Percentiles rank a stretch among this genome's conserved stretches.
These are phyloP conservation scores for Sceliomorpha sp. DNA, from an alignment of 2,888 invertebrate genomes.

Conservation along the genomic window DNA sequence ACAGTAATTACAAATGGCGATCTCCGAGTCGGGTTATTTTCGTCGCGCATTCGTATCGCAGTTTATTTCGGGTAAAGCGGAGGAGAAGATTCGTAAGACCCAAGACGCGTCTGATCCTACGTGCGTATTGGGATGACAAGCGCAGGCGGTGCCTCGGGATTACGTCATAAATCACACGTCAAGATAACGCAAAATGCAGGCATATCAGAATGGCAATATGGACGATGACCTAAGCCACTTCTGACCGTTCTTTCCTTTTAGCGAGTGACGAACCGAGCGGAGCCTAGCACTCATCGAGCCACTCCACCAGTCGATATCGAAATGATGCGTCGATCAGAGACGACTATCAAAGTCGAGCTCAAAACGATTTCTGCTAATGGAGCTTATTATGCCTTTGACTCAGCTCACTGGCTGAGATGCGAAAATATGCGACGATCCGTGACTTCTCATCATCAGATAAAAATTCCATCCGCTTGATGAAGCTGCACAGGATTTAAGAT, in stretches of 20 bases:
- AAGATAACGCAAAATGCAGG: slow-evolving; percentile 59
- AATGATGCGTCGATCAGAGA: slow-evolving; percentile 39
- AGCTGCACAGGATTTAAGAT: slow-evolving; percentile 7
- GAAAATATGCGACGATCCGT: slow-evolving; percentile 10
- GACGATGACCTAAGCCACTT: slow-evolving; percentile 52
- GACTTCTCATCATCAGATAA: slow-evolving; percentile 10
- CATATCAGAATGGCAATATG: slow-evolving; percentile 55
- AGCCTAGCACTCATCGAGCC: slow-evolving; percentile 18
- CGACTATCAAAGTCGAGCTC: slow-evolving; percentile 31
- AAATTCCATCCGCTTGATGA: slow-evolving; percentile 22
- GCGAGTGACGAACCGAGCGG: slow-evolving; percentile 27
- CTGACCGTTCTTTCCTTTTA: slow-evolving; percentile 55
- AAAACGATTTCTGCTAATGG: slow-evolving; percentile 46
- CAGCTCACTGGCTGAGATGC: slow-evolving; percentile 14
- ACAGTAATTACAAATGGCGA: slow-evolving; percentile 70
- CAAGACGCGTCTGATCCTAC: slow-evolving; percentile 37
- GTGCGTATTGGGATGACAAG: slow-evolving; percentile 46
- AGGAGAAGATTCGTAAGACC: slow-evolving; percentile 35
- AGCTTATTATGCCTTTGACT: slow-evolving; percentile 42
- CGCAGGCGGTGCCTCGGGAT: slow-evolving; percentile 45
- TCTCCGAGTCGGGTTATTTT: slow-evolving; percentile 55
- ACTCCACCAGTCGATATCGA: slow-evolving; percentile 28
- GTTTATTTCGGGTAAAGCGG: slow-evolving; percentile 57
- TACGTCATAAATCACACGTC: slow-evolving; percentile 65
- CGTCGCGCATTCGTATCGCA: slow-evolving; percentile 33